A percentile compares a stretch with the other conserved stretches of the same genome.
These are phyloP conservation scores for Onychorhynchus coronatus DNA, from an alignment of 2,113 vertebrate genomes.

Conservation along the genomic window DNA sequence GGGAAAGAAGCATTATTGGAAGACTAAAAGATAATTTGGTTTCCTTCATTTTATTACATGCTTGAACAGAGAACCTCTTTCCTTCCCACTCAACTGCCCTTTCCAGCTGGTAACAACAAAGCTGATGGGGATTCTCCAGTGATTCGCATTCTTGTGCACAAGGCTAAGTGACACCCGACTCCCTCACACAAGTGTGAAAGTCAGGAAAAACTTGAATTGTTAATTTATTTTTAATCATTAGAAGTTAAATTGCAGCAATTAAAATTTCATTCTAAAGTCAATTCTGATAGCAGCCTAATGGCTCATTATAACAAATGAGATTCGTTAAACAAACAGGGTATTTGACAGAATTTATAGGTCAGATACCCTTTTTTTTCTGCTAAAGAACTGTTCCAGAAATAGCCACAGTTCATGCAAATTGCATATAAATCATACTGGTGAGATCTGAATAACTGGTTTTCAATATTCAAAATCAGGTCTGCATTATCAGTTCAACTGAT, in stretches of 20 bases:
- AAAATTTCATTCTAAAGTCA: conserved; percentile 34
- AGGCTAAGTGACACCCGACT: background rate
- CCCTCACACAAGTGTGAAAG: background rate
- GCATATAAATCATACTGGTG: background rate
- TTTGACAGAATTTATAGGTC: background rate
- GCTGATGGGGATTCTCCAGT: background rate
- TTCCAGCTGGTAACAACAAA: background rate
- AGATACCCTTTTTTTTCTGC: background rate
- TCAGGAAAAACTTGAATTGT: background rate
- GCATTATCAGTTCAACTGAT: background rate
- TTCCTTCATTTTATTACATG: background rate
- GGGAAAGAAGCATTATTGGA: background rate
- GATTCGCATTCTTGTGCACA: background rate
- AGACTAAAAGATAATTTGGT: background rate
- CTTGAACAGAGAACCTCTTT: background rate
- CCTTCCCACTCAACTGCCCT: background rate
- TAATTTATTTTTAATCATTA: background rate
- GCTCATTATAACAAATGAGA: conserved; percentile 15
- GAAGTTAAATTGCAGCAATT: conserved; percentile 10
- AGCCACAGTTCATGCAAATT: background rate
- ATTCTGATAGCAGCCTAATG: background rate
- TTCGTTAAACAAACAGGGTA: background rate
- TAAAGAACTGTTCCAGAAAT: conserved; percentile 11
- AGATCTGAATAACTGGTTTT: background rate
- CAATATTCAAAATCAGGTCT: background rate